Evolutionary conservation across 2,113 vertebrate species (phyloP).

Genomic region (Ameiurus melas): DNA sequence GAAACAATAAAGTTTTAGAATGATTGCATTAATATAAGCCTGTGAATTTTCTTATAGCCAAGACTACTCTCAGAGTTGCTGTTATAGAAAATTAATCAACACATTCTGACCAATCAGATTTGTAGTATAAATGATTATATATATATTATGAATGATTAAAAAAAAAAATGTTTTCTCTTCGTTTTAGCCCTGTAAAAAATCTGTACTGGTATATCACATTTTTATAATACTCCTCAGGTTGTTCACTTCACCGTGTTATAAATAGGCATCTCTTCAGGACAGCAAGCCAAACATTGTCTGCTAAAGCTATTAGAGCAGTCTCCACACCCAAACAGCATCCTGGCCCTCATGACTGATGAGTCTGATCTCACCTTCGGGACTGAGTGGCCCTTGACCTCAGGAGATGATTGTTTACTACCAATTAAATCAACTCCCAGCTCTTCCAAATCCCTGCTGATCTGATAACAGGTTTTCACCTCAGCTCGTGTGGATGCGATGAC

Average conservation of each 20-base stretch:
- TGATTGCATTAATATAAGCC: background rate
- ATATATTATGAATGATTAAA: too few species aligned
- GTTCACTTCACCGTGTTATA: background rate
- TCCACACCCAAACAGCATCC: slow-evolving; percentile 45
- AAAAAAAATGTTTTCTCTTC: background rate
- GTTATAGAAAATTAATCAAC: too few species aligned
- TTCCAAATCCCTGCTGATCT: background rate
- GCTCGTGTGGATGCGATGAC: background rate
- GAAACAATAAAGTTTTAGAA: background rate
- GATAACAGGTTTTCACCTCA: background rate
- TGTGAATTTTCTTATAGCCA: background rate
- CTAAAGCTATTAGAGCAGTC: slow-evolving; percentile 32
- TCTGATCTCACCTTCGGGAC: slow-evolving; percentile 40
- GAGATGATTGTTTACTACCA: slow-evolving; percentile 32
- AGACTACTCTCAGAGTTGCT: background rate
- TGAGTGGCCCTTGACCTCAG: slow-evolving; percentile 26
- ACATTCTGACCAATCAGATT: background rate
- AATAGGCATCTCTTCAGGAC: slow-evolving; percentile 11
- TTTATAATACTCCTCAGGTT: background rate
- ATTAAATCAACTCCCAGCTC: slow-evolving; percentile 32
- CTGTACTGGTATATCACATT: background rate
- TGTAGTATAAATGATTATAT: background rate
- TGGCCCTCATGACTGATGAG: slow-evolving; percentile 27
- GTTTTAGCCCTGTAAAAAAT: background rate
- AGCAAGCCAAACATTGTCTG: slow-evolving; percentile 32